phyloP scores from a whole-genome alignment of 2,888 invertebrate genomes.

The Steinernema carpocapsae region DNA sequence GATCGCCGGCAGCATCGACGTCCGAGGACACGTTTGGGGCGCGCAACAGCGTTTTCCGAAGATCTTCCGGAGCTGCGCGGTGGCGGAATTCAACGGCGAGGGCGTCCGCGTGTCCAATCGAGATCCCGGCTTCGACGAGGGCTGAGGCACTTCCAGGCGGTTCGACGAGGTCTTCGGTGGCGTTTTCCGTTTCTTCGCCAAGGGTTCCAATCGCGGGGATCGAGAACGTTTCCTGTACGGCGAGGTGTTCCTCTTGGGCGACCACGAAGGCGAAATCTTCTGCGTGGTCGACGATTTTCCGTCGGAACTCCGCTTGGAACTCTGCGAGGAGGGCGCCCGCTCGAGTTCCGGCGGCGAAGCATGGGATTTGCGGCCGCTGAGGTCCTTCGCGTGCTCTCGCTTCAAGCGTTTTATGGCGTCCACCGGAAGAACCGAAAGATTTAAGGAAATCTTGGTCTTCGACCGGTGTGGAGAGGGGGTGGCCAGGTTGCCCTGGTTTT shows the following conservation, averaged over 20 bases:
- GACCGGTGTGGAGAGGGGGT: background rate
- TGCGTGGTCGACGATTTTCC: background rate
- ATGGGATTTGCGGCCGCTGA: background rate
- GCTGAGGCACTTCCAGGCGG: constrained; percentile 4
- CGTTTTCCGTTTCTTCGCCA: constrained; percentile 12
- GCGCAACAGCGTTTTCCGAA: constrained; percentile 6
- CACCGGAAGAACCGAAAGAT: constrained; percentile 1
- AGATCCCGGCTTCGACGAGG: constrained; percentile 16
- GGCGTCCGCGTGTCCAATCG: background rate
- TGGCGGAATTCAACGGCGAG: background rate
- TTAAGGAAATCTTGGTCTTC: constrained; percentile 19
- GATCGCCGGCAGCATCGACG: background rate
- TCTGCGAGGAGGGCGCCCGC: background rate
- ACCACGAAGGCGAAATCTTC: background rate
- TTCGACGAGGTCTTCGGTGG: constrained; percentile 7
- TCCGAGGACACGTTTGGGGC: background rate
- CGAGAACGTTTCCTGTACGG: background rate
- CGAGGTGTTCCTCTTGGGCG: background rate
- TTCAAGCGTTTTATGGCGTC: background rate
- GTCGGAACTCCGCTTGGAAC: background rate
- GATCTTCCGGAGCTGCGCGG: background rate
- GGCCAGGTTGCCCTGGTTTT: background rate
- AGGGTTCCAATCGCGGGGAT: background rate
- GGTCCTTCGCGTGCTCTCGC: constrained; percentile 7
- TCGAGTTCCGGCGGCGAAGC: background rate